Conservation (phyloP, 2,888 invertebrate species). For the Leuctra nigra region DNA sequence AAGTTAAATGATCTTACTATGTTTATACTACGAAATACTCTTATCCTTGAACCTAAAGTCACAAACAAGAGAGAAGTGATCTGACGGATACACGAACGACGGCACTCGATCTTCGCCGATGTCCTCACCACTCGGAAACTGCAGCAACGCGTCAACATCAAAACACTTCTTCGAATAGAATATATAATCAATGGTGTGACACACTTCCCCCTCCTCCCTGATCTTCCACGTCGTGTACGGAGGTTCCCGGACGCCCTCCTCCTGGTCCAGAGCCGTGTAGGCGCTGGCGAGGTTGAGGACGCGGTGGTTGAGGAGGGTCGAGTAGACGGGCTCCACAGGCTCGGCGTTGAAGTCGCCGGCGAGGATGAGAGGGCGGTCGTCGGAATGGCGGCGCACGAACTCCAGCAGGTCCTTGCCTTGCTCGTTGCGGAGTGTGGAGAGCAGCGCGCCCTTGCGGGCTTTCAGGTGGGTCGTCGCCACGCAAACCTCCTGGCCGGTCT, state of each 20-base stretch:
- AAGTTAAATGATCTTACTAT: too few species aligned
- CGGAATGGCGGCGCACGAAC: constrained; percentile 46
- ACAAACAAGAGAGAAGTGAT: constrained; percentile 66
- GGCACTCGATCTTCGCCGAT: constrained; percentile 62
- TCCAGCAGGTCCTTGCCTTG: constrained; percentile 61
- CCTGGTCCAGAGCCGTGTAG: constrained; percentile 39
- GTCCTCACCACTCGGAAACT: constrained; percentile 57
- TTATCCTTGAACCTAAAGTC: constrained; percentile 44
- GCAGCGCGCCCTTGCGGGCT: constrained; percentile 58
- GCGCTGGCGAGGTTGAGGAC: constrained; percentile 45
- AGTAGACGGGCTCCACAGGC: constrained; percentile 61
- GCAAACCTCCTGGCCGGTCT: constrained; percentile 53
- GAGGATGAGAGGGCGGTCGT: constrained; percentile 52
- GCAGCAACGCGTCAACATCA: constrained; percentile 48
- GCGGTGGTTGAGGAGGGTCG: constrained; percentile 47
- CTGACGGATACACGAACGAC: constrained; percentile 62
- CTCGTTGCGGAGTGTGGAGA: constrained; percentile 60
- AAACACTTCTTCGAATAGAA: constrained; percentile 55
- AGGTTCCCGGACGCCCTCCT: constrained; percentile 49
- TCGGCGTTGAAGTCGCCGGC: constrained; percentile 75
- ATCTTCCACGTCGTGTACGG: constrained; percentile 72
- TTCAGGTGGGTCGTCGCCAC: constrained; percentile 69
- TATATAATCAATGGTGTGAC: constrained; percentile 69
- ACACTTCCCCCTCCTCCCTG: constrained; percentile 60
- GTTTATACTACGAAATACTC: background rate